Base-by-base conservation (phyloP, 2,888 invertebrate species). In the Sesia bembeciformis region DNA sequence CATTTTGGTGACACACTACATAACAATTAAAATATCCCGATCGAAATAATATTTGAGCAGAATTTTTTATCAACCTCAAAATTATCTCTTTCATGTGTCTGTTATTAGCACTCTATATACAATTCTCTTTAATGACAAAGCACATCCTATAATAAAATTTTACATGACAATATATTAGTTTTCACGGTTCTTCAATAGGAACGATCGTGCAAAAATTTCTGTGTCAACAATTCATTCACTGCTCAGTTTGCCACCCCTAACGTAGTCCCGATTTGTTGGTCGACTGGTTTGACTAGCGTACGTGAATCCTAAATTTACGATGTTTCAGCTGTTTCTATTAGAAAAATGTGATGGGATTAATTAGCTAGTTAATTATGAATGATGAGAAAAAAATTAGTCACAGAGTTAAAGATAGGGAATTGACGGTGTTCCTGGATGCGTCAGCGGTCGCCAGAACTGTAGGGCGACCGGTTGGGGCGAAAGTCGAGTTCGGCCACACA, bases 391-490 rank as follows among this genome's bases (percentile, higher is more conserved):
- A 68, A 70, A 65, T 65, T 74, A 67, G 70, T 77, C 72, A 75
- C 66, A 63, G 64, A 65, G 67, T 77, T 76, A 72, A 78, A 78
- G 74, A 74, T 78, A 72, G 72, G 72, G 74, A 81, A 81, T 82
- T 76, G 75, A 76, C 57, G 59, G 70, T 74, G 76, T 81, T 85
- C 84, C 87, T 86, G 87, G 84, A 86, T 84, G 82, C 80, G 86
- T 83, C 84, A 85, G 80, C 68, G 70, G 73, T 86, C 75, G 81
- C 57, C 68, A 63, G 84, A 87, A 80, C 74, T 74, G 87, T 88
- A 79, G 87, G 85, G 85, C 88, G 85, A 88, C 86, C 80, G 84
- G 87, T 89, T 84, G 88, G 86, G 85, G 87, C 88, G 88, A 85
- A 85, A 87, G 88, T 88, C 85, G 83, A 72, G 76, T 69, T 66